phyloP scores from a whole-genome alignment of 2,888 invertebrate species.

The Phengaris alcon region DNA sequence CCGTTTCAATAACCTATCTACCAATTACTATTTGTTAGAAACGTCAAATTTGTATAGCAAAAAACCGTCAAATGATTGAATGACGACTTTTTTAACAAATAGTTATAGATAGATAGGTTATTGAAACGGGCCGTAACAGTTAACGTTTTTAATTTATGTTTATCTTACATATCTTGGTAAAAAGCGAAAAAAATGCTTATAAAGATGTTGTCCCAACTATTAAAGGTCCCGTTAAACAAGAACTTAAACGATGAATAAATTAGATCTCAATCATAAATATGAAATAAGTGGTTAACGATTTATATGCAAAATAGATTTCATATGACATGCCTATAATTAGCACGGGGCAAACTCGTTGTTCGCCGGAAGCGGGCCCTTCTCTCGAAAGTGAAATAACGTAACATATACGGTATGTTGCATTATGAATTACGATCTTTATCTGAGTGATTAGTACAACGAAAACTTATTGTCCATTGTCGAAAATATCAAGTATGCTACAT shows the following conservation, averaged over 20 bases:
- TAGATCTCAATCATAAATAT: constrained; percentile 2
- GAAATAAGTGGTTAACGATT: constrained; percentile 13
- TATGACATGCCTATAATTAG: constrained; percentile 32
- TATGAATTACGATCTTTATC: constrained; percentile 32
- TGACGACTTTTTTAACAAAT: no score
- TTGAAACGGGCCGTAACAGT: no score
- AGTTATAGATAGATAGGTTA: no score
- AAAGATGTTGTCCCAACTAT: not conserved
- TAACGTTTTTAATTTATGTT: no score
- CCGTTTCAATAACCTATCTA: no score
- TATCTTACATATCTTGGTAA: not conserved
- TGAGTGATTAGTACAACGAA: constrained; percentile 13
- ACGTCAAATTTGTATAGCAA: no score
- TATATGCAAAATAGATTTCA: constrained; percentile 14
- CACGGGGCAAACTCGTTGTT: constrained; percentile 51
- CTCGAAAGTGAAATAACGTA: constrained; percentile 37
- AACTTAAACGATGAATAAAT: not conserved
- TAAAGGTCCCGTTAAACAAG: not conserved
- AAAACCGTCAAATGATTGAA: no score
- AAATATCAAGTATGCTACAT: constrained; percentile 3
- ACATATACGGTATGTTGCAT: constrained; percentile 40
- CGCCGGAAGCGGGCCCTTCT: constrained; percentile 64
- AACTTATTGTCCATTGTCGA: constrained; percentile 19
- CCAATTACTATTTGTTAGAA: no score
- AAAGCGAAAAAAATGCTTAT: not conserved